These are phyloP conservation scores for Noctuana brunneofusca DNA, from an alignment of 2,888 invertebrate species.

Conservation along the genomic window DNA sequence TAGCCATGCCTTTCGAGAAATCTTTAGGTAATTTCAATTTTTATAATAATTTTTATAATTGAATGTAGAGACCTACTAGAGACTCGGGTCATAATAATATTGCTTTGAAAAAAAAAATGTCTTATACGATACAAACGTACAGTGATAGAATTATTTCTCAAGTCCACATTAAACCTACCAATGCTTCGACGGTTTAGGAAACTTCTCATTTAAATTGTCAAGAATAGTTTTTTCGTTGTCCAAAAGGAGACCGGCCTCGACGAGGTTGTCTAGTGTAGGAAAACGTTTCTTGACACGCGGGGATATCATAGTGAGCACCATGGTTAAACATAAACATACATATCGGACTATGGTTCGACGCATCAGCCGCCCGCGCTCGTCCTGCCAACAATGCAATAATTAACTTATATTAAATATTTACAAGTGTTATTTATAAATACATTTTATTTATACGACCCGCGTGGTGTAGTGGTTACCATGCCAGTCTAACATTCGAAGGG, in stretches of 20 bases:
- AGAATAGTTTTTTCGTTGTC: slow-evolving; percentile 92
- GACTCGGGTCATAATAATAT: too few relatives aligned
- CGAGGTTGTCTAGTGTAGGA: slow-evolving; percentile 91
- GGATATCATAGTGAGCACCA: slow-evolving; percentile 93
- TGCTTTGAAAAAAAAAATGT: too few relatives aligned
- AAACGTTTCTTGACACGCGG: slow-evolving; percentile 95
- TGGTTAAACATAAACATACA: slow-evolving; percentile 92
- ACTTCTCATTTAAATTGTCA: slow-evolving; percentile 89
- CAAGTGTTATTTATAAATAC: too few relatives aligned
- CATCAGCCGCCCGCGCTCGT: slow-evolving; percentile 92
- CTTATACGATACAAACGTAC: too few relatives aligned
- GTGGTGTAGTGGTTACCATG: too few relatives aligned
- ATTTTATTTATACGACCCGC: too few relatives aligned
- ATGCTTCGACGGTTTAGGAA: slow-evolving; percentile 93
- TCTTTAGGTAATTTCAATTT: too few relatives aligned
- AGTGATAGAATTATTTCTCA: too few relatives aligned
- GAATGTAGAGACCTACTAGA: too few relatives aligned
- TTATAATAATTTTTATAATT: too few relatives aligned
- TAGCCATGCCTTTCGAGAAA: too few relatives aligned
- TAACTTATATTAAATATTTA: not conserved
- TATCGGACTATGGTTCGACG: slow-evolving; percentile 92
- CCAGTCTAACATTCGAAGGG: too few relatives aligned
- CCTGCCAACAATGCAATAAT: slow-evolving; percentile 69
- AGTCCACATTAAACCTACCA: slow-evolving; percentile 79
- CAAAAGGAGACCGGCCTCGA: slow-evolving; percentile 91